Conservation (phyloP, 35 echinoderm and acorn worm genomes). For the Nesometra sesokonis region DNA sequence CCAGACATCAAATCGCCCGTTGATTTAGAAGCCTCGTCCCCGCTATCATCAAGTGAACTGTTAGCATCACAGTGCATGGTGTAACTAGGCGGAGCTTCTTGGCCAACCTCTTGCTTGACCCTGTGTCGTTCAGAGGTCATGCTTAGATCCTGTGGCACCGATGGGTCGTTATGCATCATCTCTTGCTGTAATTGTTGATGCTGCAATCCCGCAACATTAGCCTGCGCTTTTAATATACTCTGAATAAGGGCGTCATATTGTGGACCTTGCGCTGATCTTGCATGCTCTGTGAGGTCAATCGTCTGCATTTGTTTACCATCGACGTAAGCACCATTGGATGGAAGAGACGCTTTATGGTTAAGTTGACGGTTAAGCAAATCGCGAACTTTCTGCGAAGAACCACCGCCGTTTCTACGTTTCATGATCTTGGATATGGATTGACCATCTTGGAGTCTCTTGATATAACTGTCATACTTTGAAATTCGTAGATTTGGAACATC, state of each 20-base stretch:
- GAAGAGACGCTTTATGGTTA: slow-evolving; percentile 21
- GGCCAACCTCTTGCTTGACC: not conserved
- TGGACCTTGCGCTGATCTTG: not conserved
- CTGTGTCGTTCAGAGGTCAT: not conserved
- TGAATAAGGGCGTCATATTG: not conserved
- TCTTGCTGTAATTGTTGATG: not conserved
- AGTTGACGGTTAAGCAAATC: slow-evolving; percentile 69
- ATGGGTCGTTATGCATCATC: not conserved
- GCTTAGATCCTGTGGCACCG: not conserved
- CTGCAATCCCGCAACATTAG: not conserved
- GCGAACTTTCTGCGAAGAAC: slow-evolving; percentile 49
- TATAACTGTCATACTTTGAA: slow-evolving; percentile 97
- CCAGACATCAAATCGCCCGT: not conserved
- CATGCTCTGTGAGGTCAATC: not conserved
- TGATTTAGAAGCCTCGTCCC: not conserved
- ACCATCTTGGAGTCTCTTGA: slow-evolving; percentile 81
- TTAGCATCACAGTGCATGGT: not conserved
- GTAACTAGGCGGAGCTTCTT: not conserved
- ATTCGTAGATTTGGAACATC: slow-evolving; percentile 67
- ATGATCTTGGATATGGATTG: slow-evolving; percentile 82
- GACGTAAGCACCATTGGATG: not conserved
- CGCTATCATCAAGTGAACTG: not conserved
- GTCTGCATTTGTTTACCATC: not conserved
- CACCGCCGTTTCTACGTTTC: slow-evolving; percentile 21
- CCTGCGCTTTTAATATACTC: not conserved